Conservation (phyloP, 2,888 invertebrate species). For the Cephonodes hylas region DNA sequence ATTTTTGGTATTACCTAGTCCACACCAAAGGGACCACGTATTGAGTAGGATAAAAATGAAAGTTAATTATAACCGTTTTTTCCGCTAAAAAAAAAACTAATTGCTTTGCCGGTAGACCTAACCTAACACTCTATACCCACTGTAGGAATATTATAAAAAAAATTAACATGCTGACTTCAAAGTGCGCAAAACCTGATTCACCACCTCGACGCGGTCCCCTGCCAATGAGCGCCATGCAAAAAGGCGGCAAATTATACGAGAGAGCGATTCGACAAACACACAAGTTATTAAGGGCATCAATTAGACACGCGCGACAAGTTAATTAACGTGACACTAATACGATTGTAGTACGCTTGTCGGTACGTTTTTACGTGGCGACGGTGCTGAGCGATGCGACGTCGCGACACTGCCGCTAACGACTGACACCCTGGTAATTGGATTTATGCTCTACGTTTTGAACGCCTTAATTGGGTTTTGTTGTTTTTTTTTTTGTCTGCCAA, state of each 20-base stretch:
- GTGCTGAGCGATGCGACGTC: conserved; percentile 18
- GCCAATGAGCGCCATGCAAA: neutral
- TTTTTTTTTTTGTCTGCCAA: neutral
- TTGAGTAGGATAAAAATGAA: too few relatives aligned
- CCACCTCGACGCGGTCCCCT: too few relatives aligned
- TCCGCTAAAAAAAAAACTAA: too few relatives aligned
- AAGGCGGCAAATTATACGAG: neutral
- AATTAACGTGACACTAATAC: conserved; percentile 32
- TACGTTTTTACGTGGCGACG: conserved; percentile 29
- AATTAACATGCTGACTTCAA: too few relatives aligned
- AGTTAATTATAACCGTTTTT: too few relatives aligned
- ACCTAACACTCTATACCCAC: too few relatives aligned
- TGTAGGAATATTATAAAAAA: too few relatives aligned
- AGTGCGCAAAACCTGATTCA: neutral
- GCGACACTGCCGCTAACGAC: neutral
- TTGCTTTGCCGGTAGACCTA: too few relatives aligned
- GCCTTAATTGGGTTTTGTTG: conserved; percentile 1
- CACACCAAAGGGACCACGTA: too few relatives aligned
- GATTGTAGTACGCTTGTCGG: conserved; percentile 19
- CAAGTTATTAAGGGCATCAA: conserved; percentile 27
- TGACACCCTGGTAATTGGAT: neutral
- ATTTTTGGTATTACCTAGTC: too few relatives aligned
- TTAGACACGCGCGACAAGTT: conserved; percentile 35
- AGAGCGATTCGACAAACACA: conserved; percentile 10
- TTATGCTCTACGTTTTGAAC: neutral